These are phyloP conservation scores for Aurelia sp. DNA, from an alignment of 30 jellyfish, hydroid and myxozoan genomes.

Conservation along the genomic window DNA sequence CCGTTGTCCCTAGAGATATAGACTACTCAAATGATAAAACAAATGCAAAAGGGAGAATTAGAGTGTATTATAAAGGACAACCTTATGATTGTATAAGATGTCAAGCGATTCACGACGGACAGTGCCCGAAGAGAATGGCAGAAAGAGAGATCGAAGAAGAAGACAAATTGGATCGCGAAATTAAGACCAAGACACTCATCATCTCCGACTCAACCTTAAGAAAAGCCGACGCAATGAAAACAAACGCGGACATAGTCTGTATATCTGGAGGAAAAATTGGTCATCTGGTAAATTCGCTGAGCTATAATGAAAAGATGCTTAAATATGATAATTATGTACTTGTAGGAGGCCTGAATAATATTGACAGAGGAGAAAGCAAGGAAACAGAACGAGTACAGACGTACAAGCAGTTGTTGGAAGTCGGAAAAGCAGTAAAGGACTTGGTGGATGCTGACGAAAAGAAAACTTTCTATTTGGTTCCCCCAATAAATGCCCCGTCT, in stretches of 20 bases:
- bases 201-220: neutral
- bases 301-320: neutral
- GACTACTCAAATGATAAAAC: too few relatives aligned
- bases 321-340: neutral
- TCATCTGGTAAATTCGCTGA: neutral
- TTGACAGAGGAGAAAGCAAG: too few relatives aligned
- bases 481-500: too few relatives aligned
- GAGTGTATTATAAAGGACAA: slow-evolving; percentile 3
- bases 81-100: neutral
- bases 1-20: too few relatives aligned
- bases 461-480: too few relatives aligned
- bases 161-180: neutral
- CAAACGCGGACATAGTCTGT: slow-evolving; percentile 2
- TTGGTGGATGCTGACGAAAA: too few relatives aligned
- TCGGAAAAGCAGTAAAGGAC: too few relatives aligned
- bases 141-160: neutral
- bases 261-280: neutral
- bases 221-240: neutral
- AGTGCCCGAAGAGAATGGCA: neutral
- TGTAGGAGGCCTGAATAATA: slow-evolving; percentile 4
- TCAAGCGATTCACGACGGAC: neutral
- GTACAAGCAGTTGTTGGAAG: too few relatives aligned
- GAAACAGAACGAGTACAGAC: too few relatives aligned
- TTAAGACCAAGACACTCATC: neutral
- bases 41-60: neutral